Evolutionary conservation across 2,113 vertebrate species (phyloP).

Genomic region (Motacilla tschutschensis): DNA sequence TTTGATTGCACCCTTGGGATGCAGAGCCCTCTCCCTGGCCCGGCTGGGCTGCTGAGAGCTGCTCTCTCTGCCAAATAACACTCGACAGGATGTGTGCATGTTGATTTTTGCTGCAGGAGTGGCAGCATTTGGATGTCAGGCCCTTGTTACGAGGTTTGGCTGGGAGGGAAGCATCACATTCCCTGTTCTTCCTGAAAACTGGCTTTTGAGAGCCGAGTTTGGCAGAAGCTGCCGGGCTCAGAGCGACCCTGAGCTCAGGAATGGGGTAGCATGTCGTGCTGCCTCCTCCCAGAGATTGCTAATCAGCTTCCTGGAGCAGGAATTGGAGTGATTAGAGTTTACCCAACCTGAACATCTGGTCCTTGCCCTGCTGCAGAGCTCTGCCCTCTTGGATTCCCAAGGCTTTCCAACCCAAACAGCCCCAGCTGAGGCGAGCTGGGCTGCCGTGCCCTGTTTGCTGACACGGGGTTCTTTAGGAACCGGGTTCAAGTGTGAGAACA

Average conservation of each 20-base stretch:
- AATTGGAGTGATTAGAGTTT: neutral
- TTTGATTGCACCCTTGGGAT: neutral
- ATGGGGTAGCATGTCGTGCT: neutral
- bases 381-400: neutral
- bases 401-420: neutral
- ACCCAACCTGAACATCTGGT: neutral
- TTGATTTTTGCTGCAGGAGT: neutral
- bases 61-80: neutral
- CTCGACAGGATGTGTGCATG: neutral
- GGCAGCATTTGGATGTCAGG: neutral
- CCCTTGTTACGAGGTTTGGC: neutral
- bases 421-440: neutral
- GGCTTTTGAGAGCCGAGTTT: neutral
- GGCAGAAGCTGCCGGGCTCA: neutral
- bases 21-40: neutral
- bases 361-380: neutral
- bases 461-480: neutral
- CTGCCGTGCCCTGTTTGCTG: neutral
- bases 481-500: neutral
- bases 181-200: neutral
- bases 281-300: neutral
- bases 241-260: neutral
- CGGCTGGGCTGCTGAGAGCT: neutral
- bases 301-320: slow-evolving; percentile 6
- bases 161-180: neutral